A percentile compares a stretch with the other conserved stretches of the same genome.
These are phyloP conservation scores for Takifugu flavidus DNA, from an alignment of 2,113 vertebrate genomes.

Conservation along the genomic window DNA sequence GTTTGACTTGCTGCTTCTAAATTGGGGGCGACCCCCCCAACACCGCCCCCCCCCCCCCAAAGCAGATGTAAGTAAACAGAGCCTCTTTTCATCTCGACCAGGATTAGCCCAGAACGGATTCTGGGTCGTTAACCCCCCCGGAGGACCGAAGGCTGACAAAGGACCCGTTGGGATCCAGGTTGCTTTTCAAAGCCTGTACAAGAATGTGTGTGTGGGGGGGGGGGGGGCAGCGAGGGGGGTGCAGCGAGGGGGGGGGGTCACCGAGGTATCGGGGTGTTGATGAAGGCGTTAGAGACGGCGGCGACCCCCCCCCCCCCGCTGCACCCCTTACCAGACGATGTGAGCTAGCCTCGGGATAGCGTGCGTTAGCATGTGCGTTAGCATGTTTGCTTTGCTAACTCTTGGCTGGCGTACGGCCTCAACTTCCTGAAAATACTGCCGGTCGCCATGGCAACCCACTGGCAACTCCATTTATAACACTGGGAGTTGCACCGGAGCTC, in stretches of 20 bases:
- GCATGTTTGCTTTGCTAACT: too few relatives aligned
- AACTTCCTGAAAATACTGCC: too few relatives aligned
- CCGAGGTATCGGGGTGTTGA: neutral
- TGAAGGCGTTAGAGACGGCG: too few relatives aligned
- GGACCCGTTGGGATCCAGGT: slow-evolving; percentile 12
- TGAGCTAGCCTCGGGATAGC: too few relatives aligned
- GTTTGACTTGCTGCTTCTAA: slow-evolving; percentile 55
- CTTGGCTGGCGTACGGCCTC: too few relatives aligned
- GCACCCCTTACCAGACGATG: too few relatives aligned
- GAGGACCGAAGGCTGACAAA: slow-evolving; percentile 30
- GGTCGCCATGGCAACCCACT: too few relatives aligned
- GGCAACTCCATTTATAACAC: too few relatives aligned
- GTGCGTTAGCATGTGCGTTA: too few relatives aligned
- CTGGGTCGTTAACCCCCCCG: slow-evolving; percentile 50
- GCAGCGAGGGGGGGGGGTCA: neutral
- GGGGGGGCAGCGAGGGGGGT: neutral
- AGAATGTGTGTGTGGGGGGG: neutral
- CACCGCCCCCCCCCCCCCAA: slow-evolving; percentile 4
- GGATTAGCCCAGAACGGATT: slow-evolving; percentile 49
- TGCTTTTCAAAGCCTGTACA: neutral
- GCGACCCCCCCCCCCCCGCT: too few relatives aligned
- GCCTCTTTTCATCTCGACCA: slow-evolving; percentile 48
- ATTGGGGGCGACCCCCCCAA: slow-evolving; percentile 20
- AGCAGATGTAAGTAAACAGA: slow-evolving; percentile 54
- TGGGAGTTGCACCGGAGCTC: too few relatives aligned